Evolutionary conservation across 1,140 invertebrate species (phyloP).

Genomic region (Pygmarrhopalites habei): DNA sequence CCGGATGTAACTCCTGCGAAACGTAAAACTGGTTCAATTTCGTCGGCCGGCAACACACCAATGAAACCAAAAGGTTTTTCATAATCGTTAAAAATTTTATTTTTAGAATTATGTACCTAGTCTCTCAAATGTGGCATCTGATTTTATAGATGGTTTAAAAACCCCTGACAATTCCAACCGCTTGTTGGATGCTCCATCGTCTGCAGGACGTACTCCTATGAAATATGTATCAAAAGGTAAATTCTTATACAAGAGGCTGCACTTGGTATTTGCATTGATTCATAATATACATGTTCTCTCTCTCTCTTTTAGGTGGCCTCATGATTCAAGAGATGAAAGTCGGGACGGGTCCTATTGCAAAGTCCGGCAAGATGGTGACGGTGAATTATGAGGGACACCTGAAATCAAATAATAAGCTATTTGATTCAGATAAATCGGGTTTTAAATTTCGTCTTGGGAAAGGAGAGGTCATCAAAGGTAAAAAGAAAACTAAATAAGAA

Average conservation of each 20-base stretch:
- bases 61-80: too few species aligned
- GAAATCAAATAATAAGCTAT: slow-evolving; percentile 71
- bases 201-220: slow-evolving; percentile 35
- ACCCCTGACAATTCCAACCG: slow-evolving; percentile 25
- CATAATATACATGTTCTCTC: background rate
- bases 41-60: too few species aligned
- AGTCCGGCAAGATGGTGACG: slow-evolving; percentile 59
- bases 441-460: slow-evolving; percentile 78
- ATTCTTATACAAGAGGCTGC: background rate
- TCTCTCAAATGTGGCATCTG: too few species aligned
- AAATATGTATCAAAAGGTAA: slow-evolving; percentile 28
- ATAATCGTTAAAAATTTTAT: too few species aligned
- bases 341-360: slow-evolving; percentile 68
- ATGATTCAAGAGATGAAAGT: slow-evolving; percentile 66
- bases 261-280: background rate
- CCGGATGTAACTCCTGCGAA: too few species aligned
- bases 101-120: too few species aligned
- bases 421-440: slow-evolving; percentile 61
- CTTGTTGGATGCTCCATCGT: slow-evolving; percentile 38
- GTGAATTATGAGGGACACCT: slow-evolving; percentile 72
- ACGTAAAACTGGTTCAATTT: too few species aligned
- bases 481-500: too few species aligned
- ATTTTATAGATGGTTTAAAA: slow-evolving; percentile 12
- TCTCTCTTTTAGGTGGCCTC: slow-evolving; percentile 56
- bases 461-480: slow-evolving; percentile 82